Evolutionary conservation across 2,113 vertebrate genomes (phyloP), one percentile per base, ranked within the genome.

Genomic region (Mormyrus iriodes): DNA sequence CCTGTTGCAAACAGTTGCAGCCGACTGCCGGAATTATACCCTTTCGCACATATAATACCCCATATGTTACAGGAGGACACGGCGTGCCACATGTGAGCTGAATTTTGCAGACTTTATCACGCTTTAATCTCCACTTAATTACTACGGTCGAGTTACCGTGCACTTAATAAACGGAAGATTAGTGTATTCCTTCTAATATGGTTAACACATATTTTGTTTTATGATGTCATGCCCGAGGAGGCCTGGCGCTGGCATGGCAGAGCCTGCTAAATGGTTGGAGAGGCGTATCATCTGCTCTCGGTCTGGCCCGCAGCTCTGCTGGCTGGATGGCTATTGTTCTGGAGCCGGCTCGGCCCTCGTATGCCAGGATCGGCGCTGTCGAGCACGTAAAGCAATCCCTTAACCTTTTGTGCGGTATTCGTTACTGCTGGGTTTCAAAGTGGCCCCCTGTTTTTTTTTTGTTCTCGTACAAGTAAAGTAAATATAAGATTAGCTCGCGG

Each of bases 101-200:
- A 94, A 93, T 94, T 95, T 94, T 95, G 91, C 91, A 55, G 91
- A 90, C 91, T 90, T 93, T 92, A 96, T 96, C 94, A 92, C 91
- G 93, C 94, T 95, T 95, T 98, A 98, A 98, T 98, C 97, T 98
- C 96, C 94, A 95, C 97, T 98, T 98, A 98, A 99, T 99, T 97
- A 93, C 95, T 96, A 95, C 95, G 97, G 97, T 98, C 97, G 95
- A 94, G 96, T 98, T 97, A 96, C 97, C 94, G 95, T 94, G 95
- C 95, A 96, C 96, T 97, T 98, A 98, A 98, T 98, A 98, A 98
- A 97, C 96, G 97, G 94, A 96, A 97, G 97, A 97, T 97, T 97
- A 97, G 96, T 95, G 93, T 96, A 96, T 97, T 97, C 96, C 98
- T 96, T 55, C 39, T 95, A 96, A 95, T 94, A 96, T 95, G 95